Evolutionary conservation across 2,888 invertebrate genomes (phyloP).

Genomic region (Mesoligia furuncula): DNA sequence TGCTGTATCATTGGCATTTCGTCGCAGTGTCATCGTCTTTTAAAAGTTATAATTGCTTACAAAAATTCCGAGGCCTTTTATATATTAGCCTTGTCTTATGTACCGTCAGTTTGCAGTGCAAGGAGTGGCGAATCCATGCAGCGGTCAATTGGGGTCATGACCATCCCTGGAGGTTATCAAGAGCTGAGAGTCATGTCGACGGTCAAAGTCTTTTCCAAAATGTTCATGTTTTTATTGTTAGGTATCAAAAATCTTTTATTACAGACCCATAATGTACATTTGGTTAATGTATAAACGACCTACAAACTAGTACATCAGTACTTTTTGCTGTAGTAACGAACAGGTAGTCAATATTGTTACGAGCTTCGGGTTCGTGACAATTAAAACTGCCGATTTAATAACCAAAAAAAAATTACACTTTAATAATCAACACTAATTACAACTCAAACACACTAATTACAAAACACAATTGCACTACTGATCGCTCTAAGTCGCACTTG

Average conservation of each 20-base stretch:
- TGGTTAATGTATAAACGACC: too few species aligned
- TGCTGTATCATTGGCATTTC: too few species aligned
- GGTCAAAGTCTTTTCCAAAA: not conserved
- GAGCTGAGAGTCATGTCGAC: not conserved
- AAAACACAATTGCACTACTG: too few species aligned
- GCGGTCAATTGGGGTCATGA: conserved; percentile 38
- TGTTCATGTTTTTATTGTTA: not conserved
- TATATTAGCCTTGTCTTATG: conserved; percentile 29
- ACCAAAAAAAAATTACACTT: too few species aligned
- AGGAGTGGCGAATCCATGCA: conserved; percentile 15
- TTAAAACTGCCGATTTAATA: too few species aligned
- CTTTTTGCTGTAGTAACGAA: too few species aligned
- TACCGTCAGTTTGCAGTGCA: conserved; percentile 5
- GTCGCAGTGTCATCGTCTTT: not conserved
- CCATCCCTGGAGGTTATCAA: conserved; percentile 9
- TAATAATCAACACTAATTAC: too few species aligned
- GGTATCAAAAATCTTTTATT: too few species aligned
- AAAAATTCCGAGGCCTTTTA: conserved; percentile 1
- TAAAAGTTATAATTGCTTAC: not conserved
- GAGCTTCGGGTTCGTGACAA: too few species aligned
- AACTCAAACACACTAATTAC: too few species aligned
- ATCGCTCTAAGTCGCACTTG: too few species aligned
- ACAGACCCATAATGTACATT: not conserved
- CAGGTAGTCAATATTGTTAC: too few species aligned
- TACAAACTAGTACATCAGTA: not conserved